Percentiles rank a stretch among this genome's conserved stretches.
Conservation (phyloP, 2,888 invertebrate genomes). For the Sclerodermus sp. region DNA sequence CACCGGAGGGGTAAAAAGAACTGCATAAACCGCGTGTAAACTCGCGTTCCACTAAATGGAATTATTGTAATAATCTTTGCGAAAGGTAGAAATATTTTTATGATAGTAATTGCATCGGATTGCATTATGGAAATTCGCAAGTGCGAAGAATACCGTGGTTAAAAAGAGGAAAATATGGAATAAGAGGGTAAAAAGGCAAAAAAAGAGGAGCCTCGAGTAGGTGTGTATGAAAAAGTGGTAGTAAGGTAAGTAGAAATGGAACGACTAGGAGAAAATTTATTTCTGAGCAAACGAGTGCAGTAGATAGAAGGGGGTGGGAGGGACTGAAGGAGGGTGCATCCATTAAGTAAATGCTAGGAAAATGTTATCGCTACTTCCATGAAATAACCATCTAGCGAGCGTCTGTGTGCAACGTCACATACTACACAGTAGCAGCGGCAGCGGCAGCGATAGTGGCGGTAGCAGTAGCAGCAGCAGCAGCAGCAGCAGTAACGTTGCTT, state of each 20-base stretch:
- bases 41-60: too few species aligned
- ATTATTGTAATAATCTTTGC: too few species aligned
- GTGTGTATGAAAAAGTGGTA: constrained; percentile 2
- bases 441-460: too few species aligned
- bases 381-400: constrained; percentile 31
- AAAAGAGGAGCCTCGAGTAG: constrained; percentile 4
- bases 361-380: constrained; percentile 32
- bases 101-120: too few species aligned
- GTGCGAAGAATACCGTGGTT: too few species aligned
- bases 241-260: not conserved
- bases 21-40: too few species aligned
- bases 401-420: constrained; percentile 18
- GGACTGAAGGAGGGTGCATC: constrained; percentile 7
- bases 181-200: constrained; percentile 1
- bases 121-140: too few species aligned
- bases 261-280: not conserved
- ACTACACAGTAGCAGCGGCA: not conserved
- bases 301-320: not conserved
- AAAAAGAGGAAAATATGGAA: constrained; percentile 3
- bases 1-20: too few species aligned
- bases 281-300: not conserved
- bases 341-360: constrained; percentile 35
- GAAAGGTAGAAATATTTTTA: too few species aligned
- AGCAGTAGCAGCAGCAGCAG: not conserved
- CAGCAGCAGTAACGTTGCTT: constrained; percentile 6